A percentile compares a stretch with the other conserved stretches of the same genome.
Conservation (phyloP, 2,797 vertebrate genomes). For the Phaenicophaeus curvirostris region DNA sequence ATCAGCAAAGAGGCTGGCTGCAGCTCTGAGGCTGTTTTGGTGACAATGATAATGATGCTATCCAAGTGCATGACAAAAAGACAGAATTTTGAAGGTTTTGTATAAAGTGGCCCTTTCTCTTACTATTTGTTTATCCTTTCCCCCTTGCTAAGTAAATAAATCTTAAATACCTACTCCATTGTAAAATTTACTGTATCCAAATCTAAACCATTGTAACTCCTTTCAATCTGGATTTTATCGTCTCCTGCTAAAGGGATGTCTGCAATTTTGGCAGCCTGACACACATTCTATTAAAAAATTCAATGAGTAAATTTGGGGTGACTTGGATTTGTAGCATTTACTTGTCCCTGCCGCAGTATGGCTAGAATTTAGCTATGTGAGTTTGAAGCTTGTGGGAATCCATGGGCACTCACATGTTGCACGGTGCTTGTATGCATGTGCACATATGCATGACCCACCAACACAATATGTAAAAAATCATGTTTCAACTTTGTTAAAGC, state of each 20-base stretch:
- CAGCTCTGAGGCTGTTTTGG: conserved; percentile 14
- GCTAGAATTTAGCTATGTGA: not conserved
- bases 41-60: not conserved
- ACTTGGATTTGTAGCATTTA: not conserved
- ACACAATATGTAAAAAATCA: not conserved
- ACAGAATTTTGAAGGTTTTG: conserved; percentile 3
- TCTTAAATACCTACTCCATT: conserved; percentile 5
- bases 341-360: not conserved
- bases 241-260: not conserved
- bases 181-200: conserved; percentile 14
- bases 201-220: not conserved
- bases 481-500: conserved; percentile 57
- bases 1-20: not conserved
- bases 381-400: not conserved
- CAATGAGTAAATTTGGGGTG: not conserved
- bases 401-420: not conserved
- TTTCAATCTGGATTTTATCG: conserved; percentile 11
- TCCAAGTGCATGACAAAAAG: not conserved
- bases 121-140: conserved; percentile 22
- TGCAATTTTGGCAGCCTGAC: not conserved
- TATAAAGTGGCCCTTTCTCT: not conserved
- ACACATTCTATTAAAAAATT: not conserved
- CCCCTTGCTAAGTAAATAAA: conserved; percentile 12
- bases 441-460: not conserved
- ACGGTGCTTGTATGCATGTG: accelerated